Evolutionary conservation across 2,888 invertebrate genomes (phyloP), one percentile per base, ranked within the genome.

Genomic region (Sinhomidia bicolor): DNA sequence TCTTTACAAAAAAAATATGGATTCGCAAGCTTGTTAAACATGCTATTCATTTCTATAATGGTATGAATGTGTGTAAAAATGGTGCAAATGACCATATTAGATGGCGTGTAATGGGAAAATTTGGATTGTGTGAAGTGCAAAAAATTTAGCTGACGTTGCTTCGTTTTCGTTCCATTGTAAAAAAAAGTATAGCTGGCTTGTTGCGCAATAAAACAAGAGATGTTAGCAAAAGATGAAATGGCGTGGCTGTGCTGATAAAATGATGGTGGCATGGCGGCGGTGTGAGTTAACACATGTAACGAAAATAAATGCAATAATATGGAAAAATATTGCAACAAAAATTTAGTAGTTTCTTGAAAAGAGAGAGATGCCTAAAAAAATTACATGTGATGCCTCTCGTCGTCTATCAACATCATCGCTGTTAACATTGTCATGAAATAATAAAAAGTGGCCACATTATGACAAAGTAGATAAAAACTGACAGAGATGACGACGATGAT

Each of bases 1-100:
- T 36, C 71, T 82, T 74, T 20, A 57, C 44, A 20, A 36, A 82
- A 83, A n/a, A 74, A 83, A 74, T 26, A n/a, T 47, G 74, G 44
- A 47, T 74, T 57, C 83, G 20, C 62, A 74, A 71, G 71, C 71
- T 68, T 29, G 26, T 44, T 60, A 60, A 80, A 36, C 26, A 47
- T 9, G 51, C 51, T 60, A 62, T 62, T 4, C 62, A 68, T 32
- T 1, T 32, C 12, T 32, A 2, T 17, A 44, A 29, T 32, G n/a
- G 3, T 36, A 17, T 36, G 17, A 32, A 17, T 36, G 36, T 36
- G 47, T 57, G 41, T 20, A 74, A 79, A 85, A 23, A 71, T 80
- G 80, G 79, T 71, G 71, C 51, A 86, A 80, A 86, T 86, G 86
- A 57, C 71, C 80, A 80, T 23, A 62, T n/a, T n/a, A 26, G 32